A percentile compares a stretch with the other conserved stretches of the same genome.
phyloP scores from a whole-genome alignment of 2,888 invertebrate species.

The Lycocerus yunnanus region DNA sequence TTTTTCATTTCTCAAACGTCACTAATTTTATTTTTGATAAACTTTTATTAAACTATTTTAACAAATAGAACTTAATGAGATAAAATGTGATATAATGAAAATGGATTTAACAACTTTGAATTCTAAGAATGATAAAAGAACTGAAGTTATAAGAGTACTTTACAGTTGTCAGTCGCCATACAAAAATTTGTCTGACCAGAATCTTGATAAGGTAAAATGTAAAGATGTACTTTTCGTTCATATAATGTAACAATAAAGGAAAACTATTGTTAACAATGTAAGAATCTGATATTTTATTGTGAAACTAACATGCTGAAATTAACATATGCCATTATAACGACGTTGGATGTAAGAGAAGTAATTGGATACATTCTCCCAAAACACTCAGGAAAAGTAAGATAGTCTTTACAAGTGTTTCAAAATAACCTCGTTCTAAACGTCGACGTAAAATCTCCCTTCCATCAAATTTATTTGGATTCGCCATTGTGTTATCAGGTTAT shows the following conservation, averaged over 20 bases:
- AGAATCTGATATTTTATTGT: background rate
- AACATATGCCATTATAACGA: too few species aligned
- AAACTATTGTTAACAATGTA: background rate
- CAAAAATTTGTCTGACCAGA: background rate
- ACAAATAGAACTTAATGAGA: background rate
- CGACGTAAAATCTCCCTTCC: background rate
- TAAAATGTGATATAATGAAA: background rate
- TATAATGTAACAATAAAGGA: background rate
- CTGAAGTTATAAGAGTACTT: background rate
- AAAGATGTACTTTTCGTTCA: background rate
- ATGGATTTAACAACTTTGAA: background rate
- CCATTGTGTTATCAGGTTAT: background rate
- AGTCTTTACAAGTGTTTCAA: background rate
- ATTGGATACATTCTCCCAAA: background rate
- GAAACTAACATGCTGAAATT: background rate
- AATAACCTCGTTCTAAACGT: background rate
- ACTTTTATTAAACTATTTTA: too few species aligned
- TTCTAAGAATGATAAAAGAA: background rate
- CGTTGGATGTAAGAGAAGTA: background rate
- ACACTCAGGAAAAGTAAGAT: background rate
- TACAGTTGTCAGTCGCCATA: background rate
- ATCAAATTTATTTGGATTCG: background rate
- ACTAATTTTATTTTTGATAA: too few species aligned
- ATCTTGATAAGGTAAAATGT: background rate
- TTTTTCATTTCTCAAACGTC: too few species aligned